These are phyloP conservation scores for Chaetorhynchus papuensis DNA, from an alignment of 2,113 vertebrate species.

Conservation along the genomic window DNA sequence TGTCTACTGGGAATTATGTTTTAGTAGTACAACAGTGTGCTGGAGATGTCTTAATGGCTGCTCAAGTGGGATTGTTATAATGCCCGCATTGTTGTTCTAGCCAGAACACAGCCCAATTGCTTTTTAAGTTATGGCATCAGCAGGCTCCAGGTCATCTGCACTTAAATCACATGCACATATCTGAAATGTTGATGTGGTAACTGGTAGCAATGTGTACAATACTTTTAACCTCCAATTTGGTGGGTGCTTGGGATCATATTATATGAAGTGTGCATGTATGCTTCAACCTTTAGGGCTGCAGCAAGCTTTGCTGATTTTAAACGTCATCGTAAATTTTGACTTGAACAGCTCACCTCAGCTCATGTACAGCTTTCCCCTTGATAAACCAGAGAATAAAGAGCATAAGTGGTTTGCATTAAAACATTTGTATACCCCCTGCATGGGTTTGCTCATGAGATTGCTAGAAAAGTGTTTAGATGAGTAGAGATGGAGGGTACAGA, in stretches of 20 bases:
- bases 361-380: not conserved
- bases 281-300: not conserved
- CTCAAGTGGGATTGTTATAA: conserved; percentile 41
- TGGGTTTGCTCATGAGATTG: not conserved
- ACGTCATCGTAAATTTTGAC: conserved; percentile 9
- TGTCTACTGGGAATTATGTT: conserved; percentile 60
- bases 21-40: conserved; percentile 37
- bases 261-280: conserved; percentile 18
- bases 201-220: conserved; percentile 56
- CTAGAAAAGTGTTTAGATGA: not conserved
- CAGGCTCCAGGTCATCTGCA: conserved; percentile 20
- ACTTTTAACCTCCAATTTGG: conserved; percentile 55
- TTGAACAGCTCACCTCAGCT: not conserved
- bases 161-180: conserved; percentile 48
- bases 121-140: conserved; percentile 56
- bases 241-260: conserved; percentile 32
- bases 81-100: conserved; percentile 43
- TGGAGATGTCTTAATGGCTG: conserved; percentile 57
- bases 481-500: not conserved
- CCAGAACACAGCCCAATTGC: not conserved
- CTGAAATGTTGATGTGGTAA: conserved; percentile 51
- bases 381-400: not conserved
- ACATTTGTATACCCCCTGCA: not conserved
- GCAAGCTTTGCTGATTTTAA: conserved; percentile 31
- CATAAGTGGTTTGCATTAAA: not conserved